Evolutionary conservation across 2,113 vertebrate genomes (phyloP).

Genomic region (Calyptommatus sinebrachiatus): DNA sequence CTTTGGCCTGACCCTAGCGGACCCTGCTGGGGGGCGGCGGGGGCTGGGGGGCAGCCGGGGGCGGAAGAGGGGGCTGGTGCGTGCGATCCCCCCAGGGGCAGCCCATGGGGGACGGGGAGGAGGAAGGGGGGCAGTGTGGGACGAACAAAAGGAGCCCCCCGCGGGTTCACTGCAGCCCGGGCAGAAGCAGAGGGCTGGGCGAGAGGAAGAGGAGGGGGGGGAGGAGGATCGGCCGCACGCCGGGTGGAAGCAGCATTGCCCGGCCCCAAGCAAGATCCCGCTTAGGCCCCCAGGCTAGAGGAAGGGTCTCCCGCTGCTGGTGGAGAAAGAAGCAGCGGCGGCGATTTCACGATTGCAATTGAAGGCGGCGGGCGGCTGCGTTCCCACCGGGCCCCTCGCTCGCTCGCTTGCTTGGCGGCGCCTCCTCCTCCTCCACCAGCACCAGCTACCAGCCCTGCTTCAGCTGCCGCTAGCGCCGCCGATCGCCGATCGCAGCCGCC

Average conservation of each 20-base stretch:
- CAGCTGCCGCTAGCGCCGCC: slow-evolving; percentile 48
- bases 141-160: slow-evolving; percentile 88
- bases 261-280: slow-evolving; percentile 25
- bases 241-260: slow-evolving; percentile 17
- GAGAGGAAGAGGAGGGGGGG: neutral
- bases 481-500: slow-evolving; percentile 76
- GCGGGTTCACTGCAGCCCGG: slow-evolving; percentile 41
- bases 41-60: slow-evolving; percentile 46
- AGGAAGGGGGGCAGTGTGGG: slow-evolving; percentile 20
- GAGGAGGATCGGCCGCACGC: neutral
- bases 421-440: too few species aligned
- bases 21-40: slow-evolving; percentile 48
- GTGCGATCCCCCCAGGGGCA: neutral
- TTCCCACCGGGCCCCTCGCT: too few species aligned
- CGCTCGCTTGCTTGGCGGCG: too few species aligned
- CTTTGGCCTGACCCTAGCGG: slow-evolving; percentile 59
- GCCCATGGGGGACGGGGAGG: neutral
- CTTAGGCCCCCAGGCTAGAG: slow-evolving; percentile 20
- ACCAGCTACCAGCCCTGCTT: too few species aligned
- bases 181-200: slow-evolving; percentile 2
- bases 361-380: too few species aligned
- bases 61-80: neutral
- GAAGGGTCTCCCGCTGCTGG: too few species aligned
- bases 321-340: too few species aligned
- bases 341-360: too few species aligned